Evolutionary conservation across 2,888 invertebrate species (phyloP).

Genomic region (Andrena hattorfiana): DNA sequence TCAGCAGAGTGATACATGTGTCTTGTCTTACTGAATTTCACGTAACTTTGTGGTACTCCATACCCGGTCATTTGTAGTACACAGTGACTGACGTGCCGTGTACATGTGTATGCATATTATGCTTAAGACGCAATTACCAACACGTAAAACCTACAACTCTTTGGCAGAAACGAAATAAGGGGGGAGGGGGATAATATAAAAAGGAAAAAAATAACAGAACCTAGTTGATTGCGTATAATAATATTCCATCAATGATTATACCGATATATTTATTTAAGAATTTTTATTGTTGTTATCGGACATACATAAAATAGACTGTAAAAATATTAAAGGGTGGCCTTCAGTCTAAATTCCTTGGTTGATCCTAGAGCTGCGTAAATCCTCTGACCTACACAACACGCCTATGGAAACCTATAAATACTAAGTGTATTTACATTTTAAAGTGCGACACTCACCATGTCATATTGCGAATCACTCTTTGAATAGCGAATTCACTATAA

Average conservation of each 20-base stretch:
- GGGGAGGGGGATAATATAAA: slow-evolving; percentile 44
- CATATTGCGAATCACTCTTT: slow-evolving; percentile 61
- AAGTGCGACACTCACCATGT: slow-evolving; percentile 59
- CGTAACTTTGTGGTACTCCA: slow-evolving; percentile 75
- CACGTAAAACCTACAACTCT: slow-evolving; percentile 66
- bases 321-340: slow-evolving; percentile 83
- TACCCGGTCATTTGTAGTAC: slow-evolving; percentile 71
- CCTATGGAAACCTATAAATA: slow-evolving; percentile 65
- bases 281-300: slow-evolving; percentile 84
- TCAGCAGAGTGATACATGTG: slow-evolving; percentile 81
- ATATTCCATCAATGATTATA: slow-evolving; percentile 83
- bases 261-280: slow-evolving; percentile 84
- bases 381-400: slow-evolving; percentile 70
- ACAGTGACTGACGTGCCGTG: slow-evolving; percentile 77
- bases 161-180: background rate
- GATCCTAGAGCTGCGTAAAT: slow-evolving; percentile 81
- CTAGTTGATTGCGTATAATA: slow-evolving; percentile 81
- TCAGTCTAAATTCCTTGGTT: slow-evolving; percentile 83
- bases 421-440: slow-evolving; percentile 64
- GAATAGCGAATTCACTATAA: slow-evolving; percentile 69
- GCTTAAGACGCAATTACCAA: slow-evolving; percentile 75
- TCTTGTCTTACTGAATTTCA: slow-evolving; percentile 79
- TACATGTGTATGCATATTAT: slow-evolving; percentile 81
- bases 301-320: slow-evolving; percentile 84
- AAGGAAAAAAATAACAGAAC: slow-evolving; percentile 59